Base-by-base conservation (phyloP, 2,888 invertebrate genomes). In the Sphecodes monilicornis region DNA sequence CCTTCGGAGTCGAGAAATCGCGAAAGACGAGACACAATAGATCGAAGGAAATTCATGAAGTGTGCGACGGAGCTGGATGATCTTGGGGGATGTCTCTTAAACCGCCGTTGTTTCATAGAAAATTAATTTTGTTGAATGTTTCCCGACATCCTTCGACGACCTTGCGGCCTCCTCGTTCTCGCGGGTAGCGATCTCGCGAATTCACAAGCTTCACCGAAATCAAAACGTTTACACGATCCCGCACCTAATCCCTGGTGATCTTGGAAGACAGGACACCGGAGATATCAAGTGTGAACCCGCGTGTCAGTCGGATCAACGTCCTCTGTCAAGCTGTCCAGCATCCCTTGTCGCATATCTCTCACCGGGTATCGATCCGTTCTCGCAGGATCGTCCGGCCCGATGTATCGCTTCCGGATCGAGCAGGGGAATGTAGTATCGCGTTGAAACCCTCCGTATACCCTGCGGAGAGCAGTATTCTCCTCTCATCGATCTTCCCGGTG, bases 351-450 rank as follows among this genome's bases (percentile, higher is more conserved):
- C 68, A 2, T 29, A 13, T 68, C 39, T 68, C 39, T 13, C 36
- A n/a, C 4, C 68, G 13, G 70, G 77, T 80, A 83, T 89, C 82
- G 89, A 88, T 88, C 81, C 79, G 36, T 78, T 29, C 54, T 64
- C 57, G 66, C 68, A 32, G 64, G 73, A 66, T 43, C 46, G 66
- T 60, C 18, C 6, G 64, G 13, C 43, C n/a, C 54, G 73, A 60
- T 64, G 70, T 87, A 68, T 72, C 41, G n/a, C 68, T 32, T 46
- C 46, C n/a, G 46, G 26, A 66, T 66, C 66, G 3, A 66, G 22
- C 22, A n/a, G 32, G 39, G 46, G 36, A 60, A 50, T 26, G 10
- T 69, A 70, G 16, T 29, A n/a, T 50, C 16, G 41, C 3, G 50
- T 32, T n/a, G 36, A 70, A 82, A 1, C 43, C 8, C 43, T n/a